Conservation (phyloP, 1,140 invertebrate species). For the Lamellibrachia luymesi region DNA sequence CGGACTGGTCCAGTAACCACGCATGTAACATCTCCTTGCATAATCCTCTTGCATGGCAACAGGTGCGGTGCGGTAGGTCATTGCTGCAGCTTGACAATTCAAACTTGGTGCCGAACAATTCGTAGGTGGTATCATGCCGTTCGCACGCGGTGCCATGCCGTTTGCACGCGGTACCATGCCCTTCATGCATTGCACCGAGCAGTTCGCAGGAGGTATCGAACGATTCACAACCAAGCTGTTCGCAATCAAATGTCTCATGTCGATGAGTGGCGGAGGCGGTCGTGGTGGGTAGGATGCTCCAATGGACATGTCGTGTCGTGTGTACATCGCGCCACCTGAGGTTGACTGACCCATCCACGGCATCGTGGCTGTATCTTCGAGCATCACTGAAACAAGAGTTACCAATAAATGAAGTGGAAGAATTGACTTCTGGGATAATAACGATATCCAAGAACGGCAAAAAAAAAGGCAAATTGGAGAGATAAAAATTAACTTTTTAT, state of each 20-base stretch:
- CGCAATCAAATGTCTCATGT: background rate
- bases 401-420: background rate
- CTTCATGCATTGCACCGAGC: too few species aligned
- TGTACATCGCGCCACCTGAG: background rate
- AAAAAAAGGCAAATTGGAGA: too few species aligned
- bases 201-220: too few species aligned
- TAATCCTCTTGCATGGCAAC: background rate
- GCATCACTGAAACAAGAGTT: background rate
- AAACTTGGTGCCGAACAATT: background rate
- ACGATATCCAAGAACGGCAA: too few species aligned
- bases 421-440: too few species aligned
- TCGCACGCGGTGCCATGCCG: background rate
- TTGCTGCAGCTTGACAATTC: background rate
- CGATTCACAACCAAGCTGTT: too few species aligned
- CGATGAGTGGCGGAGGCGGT: background rate
- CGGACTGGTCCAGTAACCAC: background rate
- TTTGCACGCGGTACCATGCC: background rate
- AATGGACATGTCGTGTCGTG: background rate
- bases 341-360: background rate
- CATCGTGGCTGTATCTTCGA: background rate
- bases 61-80: background rate
- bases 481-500: too few species aligned
- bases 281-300: background rate
- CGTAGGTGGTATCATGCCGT: too few species aligned
- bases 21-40: background rate